These are phyloP conservation scores for Pseudopodoces humilis DNA, from an alignment of 2,113 vertebrate species.

Conservation along the genomic window DNA sequence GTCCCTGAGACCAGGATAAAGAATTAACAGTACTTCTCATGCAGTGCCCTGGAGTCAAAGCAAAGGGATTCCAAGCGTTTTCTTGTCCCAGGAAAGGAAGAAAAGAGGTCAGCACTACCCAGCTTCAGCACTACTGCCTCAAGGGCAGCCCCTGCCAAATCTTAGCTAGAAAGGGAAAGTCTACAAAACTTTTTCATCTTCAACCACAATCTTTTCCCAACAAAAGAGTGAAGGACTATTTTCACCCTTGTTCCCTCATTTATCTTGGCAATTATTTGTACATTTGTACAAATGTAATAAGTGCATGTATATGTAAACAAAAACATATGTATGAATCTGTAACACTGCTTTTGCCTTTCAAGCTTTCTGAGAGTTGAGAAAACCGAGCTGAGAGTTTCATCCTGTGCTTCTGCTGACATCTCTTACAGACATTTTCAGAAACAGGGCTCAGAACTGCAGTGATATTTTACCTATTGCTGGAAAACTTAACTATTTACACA, in stretches of 20 bases:
- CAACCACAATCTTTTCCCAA: background rate
- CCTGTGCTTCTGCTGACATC: background rate
- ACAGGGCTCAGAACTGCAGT: background rate
- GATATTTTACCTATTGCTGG: background rate
- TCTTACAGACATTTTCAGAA: background rate
- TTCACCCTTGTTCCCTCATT: background rate
- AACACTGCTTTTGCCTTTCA: background rate
- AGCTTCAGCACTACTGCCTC: background rate
- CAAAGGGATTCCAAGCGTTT: background rate
- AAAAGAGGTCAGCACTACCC: background rate
- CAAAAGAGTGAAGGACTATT: background rate
- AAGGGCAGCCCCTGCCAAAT: background rate
- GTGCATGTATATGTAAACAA: background rate
- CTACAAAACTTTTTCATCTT: background rate
- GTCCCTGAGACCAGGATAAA: background rate
- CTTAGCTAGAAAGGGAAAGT: background rate
- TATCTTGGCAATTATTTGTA: background rate
- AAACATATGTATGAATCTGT: background rate
- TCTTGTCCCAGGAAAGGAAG: background rate
- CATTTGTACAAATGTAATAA: background rate
- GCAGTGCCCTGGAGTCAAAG: background rate
- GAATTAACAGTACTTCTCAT: background rate
- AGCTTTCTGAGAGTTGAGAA: background rate
- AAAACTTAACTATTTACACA: background rate
- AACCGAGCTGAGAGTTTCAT: background rate